These are phyloP conservation scores for Glaucomys volans DNA, from an alignment of 2,113 vertebrate genomes.

Conservation along the genomic window DNA sequence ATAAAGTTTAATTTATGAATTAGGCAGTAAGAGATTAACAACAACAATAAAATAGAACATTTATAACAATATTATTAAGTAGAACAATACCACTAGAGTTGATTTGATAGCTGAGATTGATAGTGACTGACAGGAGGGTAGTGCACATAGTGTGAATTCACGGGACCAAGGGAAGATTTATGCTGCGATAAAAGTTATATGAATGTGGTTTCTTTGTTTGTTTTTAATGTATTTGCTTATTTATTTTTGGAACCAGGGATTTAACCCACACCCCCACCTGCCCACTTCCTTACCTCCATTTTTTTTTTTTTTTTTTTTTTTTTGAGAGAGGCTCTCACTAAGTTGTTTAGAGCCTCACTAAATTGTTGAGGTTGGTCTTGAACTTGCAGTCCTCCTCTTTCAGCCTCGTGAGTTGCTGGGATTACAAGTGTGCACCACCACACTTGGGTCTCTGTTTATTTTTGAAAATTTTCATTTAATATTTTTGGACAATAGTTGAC, in stretches of 20 bases:
- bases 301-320: too few species aligned
- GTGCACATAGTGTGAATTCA: neutral
- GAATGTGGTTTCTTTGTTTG: neutral
- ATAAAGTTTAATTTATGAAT: neutral
- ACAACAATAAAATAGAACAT: neutral
- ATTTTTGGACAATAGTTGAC: neutral
- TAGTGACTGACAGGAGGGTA: neutral
- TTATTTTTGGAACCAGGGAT: too few species aligned
- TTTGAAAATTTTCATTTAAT: neutral
- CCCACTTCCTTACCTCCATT: too few species aligned
- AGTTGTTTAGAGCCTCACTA: neutral
- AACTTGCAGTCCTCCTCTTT: neutral
- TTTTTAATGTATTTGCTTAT: too few species aligned
- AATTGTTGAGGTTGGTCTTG: neutral
- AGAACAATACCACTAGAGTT: too few species aligned
- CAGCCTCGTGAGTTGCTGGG: neutral
- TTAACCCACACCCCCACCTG: too few species aligned
- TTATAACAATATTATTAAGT: neutral
- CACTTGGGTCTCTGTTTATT: neutral
- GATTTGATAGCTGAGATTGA: neutral
- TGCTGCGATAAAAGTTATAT: neutral
- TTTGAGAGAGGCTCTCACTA: neutral
- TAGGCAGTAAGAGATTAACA: neutral
- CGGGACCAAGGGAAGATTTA: too few species aligned
- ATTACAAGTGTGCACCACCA: neutral